phyloP scores from a whole-genome alignment of 2,888 invertebrate genomes.

The Lasioglossum oenotherae region DNA sequence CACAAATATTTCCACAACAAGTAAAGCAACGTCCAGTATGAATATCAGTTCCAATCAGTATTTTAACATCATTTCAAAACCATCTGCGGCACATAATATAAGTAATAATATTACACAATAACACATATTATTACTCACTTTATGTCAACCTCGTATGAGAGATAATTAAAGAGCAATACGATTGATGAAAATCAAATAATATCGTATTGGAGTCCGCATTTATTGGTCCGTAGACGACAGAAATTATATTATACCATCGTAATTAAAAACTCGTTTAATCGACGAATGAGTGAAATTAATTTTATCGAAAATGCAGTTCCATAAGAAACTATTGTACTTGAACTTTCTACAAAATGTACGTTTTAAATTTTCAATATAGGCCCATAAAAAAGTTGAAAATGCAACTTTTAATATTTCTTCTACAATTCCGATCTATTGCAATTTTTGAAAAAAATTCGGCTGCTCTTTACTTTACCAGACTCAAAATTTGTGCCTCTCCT shows the following conservation, averaged over 20 bases:
- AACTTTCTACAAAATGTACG: too few species aligned
- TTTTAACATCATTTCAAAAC: neutral
- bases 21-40: neutral
- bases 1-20: neutral
- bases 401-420: too few species aligned
- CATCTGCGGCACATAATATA: neutral
- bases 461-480: too few species aligned
- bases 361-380: too few species aligned
- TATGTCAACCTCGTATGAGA: neutral
- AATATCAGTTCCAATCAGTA: neutral
- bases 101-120: neutral
- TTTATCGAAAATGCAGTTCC: neutral
- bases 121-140: neutral
- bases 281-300: neutral
- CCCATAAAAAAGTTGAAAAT: too few species aligned
- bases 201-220: neutral
- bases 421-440: too few species aligned
- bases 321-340: neutral
- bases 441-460: too few species aligned
- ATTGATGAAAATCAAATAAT: neutral
- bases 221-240: neutral
- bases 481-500: too few species aligned
- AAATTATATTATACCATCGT: neutral
- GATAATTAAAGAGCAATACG: neutral
- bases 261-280: neutral